Base-by-base conservation (phyloP, 2,888 invertebrate genomes). In the Pristionchus exspectatus region DNA sequence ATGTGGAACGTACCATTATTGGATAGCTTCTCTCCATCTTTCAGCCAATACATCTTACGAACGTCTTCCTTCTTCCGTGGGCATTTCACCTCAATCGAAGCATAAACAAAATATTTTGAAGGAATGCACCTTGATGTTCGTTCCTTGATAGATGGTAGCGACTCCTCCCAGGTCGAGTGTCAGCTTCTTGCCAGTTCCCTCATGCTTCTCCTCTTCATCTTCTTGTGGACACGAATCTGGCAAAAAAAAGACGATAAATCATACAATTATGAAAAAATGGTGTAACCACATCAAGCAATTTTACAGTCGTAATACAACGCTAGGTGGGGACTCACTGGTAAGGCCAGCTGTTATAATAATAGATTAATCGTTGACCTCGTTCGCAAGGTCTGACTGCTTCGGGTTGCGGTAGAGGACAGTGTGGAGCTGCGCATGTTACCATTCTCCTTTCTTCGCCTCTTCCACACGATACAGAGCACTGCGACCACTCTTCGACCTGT, bases 381-480 rank as follows among this genome's bases (percentile, higher is more conserved):
- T 98, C 97, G 95, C 98, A 99, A 85, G 96, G 95, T 30, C 44
- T 77, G 24, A n/a, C 56, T 3, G 84, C 21, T 44, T 38, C 69
- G 3, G n/a, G 77, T 5, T n/a, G 88, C 9, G 27, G 56, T 1
- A 30, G 88, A 27, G 77, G 74, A 74, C 27, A 44, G 50, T 74
- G 56, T 10, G 24, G 97, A 95, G 97, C 97, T n/a, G 98, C 98
- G 50, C 88, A 88, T 83, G 96, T 95, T 72, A 97, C 97, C 91
- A 97, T 96, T 92, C 98, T 96, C 88, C 97, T 97, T 95, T 98
- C 98, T 88, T 97, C 96, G 0, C 98, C 98, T 24, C 97, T 97
- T 0, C 98, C 98, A 95, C 98, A 99, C n/a, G 97, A 96, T 95
- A 97, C 97, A 24, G 97, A 97, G 95, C 98, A 99, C 95, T 97